phyloP scores from a whole-genome alignment of 2,888 invertebrate genomes.

The Rhogogaster chlorosoma region DNA sequence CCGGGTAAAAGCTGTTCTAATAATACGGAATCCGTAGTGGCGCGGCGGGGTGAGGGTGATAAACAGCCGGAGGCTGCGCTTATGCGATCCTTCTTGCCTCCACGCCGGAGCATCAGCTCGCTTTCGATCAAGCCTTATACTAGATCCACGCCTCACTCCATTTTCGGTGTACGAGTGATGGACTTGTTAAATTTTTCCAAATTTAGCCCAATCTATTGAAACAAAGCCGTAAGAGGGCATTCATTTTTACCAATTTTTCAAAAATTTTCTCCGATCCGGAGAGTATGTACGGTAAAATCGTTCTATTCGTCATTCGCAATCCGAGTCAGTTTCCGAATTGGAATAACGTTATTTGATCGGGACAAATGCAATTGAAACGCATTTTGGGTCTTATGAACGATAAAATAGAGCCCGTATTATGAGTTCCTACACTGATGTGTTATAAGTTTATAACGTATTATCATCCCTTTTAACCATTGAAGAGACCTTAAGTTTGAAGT shows the following conservation, averaged over 20 bases:
- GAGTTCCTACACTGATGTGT: not conserved
- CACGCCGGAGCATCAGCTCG: conserved; percentile 16
- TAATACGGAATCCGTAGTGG: conserved; percentile 63
- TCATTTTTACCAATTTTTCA: not conserved
- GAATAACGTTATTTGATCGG: not conserved
- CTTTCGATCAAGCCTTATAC: conserved; percentile 20
- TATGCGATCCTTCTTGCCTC: conserved; percentile 58
- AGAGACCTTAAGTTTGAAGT: not conserved
- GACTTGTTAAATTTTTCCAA: not conserved
- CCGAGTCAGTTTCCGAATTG: not conserved
- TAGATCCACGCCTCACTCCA: not conserved
- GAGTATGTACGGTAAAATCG: not conserved
- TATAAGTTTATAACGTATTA: not conserved
- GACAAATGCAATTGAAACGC: no score
- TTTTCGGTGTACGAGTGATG: not conserved
- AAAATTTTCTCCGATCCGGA: no score
- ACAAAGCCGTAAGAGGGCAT: not conserved
- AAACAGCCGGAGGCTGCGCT: conserved; percentile 72
- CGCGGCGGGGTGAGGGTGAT: conserved; percentile 63
- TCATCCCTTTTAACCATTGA: not conserved
- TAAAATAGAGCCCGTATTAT: not conserved
- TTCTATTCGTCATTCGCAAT: not conserved
- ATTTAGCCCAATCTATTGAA: not conserved
- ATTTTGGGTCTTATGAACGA: not conserved
- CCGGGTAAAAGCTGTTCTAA: conserved; percentile 64